phyloP scores from a whole-genome alignment of 2,113 vertebrate genomes.

The Oreochromis niloticus region DNA sequence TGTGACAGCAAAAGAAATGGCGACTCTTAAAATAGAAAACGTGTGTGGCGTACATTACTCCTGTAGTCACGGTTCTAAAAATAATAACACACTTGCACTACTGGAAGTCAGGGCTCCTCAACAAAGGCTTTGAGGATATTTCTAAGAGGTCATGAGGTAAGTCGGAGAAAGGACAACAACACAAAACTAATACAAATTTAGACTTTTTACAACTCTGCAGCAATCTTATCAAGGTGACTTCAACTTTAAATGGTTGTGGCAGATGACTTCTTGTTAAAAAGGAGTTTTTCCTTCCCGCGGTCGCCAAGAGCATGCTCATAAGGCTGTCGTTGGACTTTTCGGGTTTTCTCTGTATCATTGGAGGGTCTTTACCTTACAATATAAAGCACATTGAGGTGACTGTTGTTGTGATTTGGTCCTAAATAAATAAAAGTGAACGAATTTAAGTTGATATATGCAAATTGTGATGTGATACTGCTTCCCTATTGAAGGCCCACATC shows the following conservation, averaged over 20 bases:
- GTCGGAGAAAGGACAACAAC: neutral
- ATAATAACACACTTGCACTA: neutral
- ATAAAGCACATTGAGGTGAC: neutral
- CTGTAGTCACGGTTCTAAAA: neutral
- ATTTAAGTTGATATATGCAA: neutral
- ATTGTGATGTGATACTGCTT: neutral
- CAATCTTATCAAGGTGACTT: neutral
- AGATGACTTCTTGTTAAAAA: neutral
- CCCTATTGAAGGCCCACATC: neutral
- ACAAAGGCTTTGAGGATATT: neutral
- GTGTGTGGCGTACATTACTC: neutral
- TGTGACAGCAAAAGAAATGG: neutral
- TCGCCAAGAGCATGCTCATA: neutral
- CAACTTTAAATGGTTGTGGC: neutral
- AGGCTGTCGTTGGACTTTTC: neutral
- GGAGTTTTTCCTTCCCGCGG: neutral
- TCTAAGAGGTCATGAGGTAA: neutral
- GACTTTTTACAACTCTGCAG: neutral
- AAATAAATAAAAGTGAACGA: neutral
- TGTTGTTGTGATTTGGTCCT: neutral
- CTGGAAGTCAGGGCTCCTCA: neutral
- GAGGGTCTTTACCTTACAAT: neutral
- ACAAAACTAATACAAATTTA: neutral
- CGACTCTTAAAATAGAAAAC: neutral
- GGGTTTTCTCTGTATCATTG: neutral